Conservation (phyloP, 2,797 vertebrate genomes). For the Cyclopterus lumpus region DNA sequence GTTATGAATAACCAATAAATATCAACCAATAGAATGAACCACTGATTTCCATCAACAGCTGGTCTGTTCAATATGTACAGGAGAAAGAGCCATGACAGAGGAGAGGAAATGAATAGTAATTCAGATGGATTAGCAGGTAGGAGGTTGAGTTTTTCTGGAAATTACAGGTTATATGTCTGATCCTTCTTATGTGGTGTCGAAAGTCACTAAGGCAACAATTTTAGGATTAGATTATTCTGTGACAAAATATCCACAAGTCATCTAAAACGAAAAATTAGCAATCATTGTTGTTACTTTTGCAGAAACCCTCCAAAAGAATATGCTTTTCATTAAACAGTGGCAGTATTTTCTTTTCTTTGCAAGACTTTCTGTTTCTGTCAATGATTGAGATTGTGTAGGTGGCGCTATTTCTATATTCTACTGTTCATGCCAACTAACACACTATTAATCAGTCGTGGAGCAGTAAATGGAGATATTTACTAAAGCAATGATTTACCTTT, state of each 20-base stretch:
- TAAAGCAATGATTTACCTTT: background rate
- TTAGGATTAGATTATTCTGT: slow-evolving; percentile 57
- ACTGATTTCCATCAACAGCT: slow-evolving; percentile 65
- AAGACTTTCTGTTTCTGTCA: background rate
- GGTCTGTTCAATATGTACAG: slow-evolving; percentile 44
- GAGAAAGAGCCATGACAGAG: slow-evolving; percentile 19
- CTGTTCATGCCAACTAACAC: background rate
- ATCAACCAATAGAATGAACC: slow-evolving; percentile 59
- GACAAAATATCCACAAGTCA: slow-evolving; percentile 25
- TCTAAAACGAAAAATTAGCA: slow-evolving; percentile 40
- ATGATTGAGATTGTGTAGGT: background rate
- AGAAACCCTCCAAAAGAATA: slow-evolving; percentile 26
- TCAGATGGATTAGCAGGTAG: slow-evolving; percentile 48
- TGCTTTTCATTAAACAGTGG: slow-evolving; percentile 6
- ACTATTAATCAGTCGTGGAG: background rate
- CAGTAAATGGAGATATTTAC: background rate
- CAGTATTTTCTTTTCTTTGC: background rate
- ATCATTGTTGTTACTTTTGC: slow-evolving; percentile 27
- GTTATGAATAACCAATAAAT: slow-evolving; percentile 47
- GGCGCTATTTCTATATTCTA: background rate
- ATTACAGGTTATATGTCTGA: slow-evolving; percentile 56
- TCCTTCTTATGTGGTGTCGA: slow-evolving; percentile 45
- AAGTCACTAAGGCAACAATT: slow-evolving; percentile 48
- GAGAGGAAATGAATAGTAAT: slow-evolving; percentile 45
- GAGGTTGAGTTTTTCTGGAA: slow-evolving; percentile 44